Evolutionary conservation across 2,113 vertebrate genomes (phyloP).

Genomic region (Montifringilla adamsi): DNA sequence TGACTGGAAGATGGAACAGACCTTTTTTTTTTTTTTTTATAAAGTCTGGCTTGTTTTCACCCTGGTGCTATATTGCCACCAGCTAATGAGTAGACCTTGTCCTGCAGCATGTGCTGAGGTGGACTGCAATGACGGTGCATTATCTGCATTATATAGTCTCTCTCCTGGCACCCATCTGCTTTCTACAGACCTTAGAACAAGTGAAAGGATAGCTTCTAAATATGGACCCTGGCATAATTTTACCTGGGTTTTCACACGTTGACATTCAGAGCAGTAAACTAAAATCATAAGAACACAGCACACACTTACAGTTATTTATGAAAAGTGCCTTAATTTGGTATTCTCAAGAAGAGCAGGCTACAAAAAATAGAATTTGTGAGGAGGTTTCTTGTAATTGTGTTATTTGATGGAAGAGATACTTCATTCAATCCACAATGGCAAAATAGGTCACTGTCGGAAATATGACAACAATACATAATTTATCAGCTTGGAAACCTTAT

Average conservation of each 20-base stretch:
- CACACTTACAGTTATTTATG: background rate
- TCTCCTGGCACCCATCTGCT: accelerated
- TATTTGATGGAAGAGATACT: slow-evolving; percentile 37
- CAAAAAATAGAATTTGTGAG: background rate
- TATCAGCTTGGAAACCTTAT: slow-evolving; percentile 72
- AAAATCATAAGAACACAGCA: background rate
- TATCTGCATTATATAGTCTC: background rate
- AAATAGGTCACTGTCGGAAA: slow-evolving; percentile 29
- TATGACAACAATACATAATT: slow-evolving; percentile 66
- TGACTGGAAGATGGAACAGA: background rate
- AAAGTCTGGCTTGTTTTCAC: background rate
- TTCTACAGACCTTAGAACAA: background rate
- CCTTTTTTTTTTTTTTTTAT: background rate
- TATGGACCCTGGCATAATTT: background rate
- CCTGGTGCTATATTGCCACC: background rate
- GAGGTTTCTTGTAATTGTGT: background rate
- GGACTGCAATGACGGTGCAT: background rate
- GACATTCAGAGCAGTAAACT: background rate
- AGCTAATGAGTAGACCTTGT: background rate
- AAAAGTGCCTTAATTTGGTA: background rate
- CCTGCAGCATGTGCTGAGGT: background rate
- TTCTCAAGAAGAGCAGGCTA: background rate
- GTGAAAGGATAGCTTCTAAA: background rate
- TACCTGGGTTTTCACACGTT: background rate
- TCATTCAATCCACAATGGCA: slow-evolving; percentile 9